Base-by-base conservation (phyloP, 2,113 vertebrate species). In the Sceloporus tristichus region DNA sequence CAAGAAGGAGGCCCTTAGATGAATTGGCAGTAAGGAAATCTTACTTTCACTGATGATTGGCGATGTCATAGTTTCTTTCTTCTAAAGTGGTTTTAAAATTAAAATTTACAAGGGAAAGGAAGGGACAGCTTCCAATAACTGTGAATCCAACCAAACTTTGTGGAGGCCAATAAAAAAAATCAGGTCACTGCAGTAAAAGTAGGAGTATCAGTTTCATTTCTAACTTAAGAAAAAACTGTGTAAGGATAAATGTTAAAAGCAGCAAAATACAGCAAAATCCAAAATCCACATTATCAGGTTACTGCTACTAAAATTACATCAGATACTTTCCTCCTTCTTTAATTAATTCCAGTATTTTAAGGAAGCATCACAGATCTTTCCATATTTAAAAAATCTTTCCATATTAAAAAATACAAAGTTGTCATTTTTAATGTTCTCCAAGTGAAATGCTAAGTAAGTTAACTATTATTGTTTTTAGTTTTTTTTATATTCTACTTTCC, bases 171-270 rank as follows among this genome's bases (percentile, higher is more conserved):
- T 95, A 92, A 94, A 84, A 87, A 48, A 92, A 92, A 92, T 84
- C 82, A 89, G 91, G 73, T 29, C 89, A 92, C 89, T 90, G 87
- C 91, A 91, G 90, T 93, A 92, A 94, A 92, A 97, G 90, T 96
- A 95, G 95, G 93, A 91, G n/a, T 93, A 90, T 89, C 42, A 34
- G 91, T 93, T 93, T 82, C 85, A 90, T 90, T 96, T 94, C 95
- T 96, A 95, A 95, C 95, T 96, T 96, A 95, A 95, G 95, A 96
- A 97, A 95, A 94, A 96, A 81, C 87, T 96, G 95, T 95, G 94
- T 95, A 71, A 68, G 74, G 94, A 94, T 94, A 96, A 96, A 86
- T 94, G 93, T 96, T 96, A 93, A 94, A 96, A 96, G 93, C 91
- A 96, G 94, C 75, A 16, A 62, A 62, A 16, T 16, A 62, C 59